Conservation (phyloP, 2,888 invertebrate species). For the Spialia ferax region DNA sequence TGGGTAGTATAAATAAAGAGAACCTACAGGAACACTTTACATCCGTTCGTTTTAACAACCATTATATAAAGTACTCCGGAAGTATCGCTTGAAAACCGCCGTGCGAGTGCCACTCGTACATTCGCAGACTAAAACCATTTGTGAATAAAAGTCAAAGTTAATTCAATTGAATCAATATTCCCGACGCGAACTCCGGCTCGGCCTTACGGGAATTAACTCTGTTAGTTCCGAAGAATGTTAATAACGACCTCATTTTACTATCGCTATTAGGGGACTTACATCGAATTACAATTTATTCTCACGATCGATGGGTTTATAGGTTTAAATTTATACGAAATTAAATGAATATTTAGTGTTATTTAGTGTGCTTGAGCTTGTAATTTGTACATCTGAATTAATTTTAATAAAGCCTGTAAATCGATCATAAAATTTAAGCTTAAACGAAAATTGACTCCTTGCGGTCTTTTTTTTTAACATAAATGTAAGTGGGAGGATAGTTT, state of each 20-base stretch:
- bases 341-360: conserved; percentile 34
- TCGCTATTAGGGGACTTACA: conserved; percentile 57
- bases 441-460: background rate
- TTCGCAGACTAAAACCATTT: conserved; percentile 44
- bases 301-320: conserved; percentile 49
- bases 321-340: conserved; percentile 19
- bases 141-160: conserved; percentile 52
- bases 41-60: background rate
- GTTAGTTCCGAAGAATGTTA: conserved; percentile 58
- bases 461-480: background rate
- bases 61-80: background rate
- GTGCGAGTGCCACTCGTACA: conserved; percentile 18
- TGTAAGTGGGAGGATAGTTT: too few species aligned
- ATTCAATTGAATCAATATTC: conserved; percentile 59
- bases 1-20: background rate
- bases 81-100: conserved; percentile 5
- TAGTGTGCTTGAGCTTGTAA: conserved; percentile 15
- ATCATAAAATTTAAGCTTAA: background rate
- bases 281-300: conserved; percentile 54
- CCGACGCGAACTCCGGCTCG: conserved; percentile 51
- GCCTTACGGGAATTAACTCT: conserved; percentile 57
- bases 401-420: background rate
- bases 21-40: background rate
- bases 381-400: conserved; percentile 11
- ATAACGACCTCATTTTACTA: conserved; percentile 63